A percentile compares a stretch with the other conserved stretches of the same genome.
Conservation (phyloP, 2,797 vertebrate species). For the Rhinichthys osculus region DNA sequence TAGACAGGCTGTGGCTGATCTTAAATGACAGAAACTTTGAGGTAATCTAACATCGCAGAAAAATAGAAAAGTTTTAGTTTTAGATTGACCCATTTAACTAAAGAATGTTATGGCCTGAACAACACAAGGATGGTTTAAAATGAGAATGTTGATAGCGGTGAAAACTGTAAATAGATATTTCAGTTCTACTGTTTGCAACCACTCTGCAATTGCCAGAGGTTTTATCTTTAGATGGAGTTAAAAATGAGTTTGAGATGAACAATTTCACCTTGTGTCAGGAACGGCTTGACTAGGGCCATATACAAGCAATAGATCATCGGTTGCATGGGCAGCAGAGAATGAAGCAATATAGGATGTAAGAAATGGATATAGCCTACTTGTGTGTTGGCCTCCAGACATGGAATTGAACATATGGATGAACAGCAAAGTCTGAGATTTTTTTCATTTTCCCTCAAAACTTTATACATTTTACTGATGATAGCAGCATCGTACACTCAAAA, state of each 20-base stretch:
- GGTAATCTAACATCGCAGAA: not conserved
- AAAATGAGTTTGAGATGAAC: slow-evolving; percentile 38
- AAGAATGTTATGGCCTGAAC: not conserved
- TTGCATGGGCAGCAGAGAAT: slow-evolving; percentile 32
- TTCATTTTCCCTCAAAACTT: not conserved
- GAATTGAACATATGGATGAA: slow-evolving; percentile 20
- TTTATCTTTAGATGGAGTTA: slow-evolving; percentile 30
- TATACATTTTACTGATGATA: not conserved
- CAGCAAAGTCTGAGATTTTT: not conserved
- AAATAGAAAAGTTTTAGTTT: not conserved
- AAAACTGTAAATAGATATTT: slow-evolving; percentile 5
- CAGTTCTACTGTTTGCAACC: not conserved
- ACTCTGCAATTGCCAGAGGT: slow-evolving; percentile 25
- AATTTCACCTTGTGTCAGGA: slow-evolving; percentile 44
- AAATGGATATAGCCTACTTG: slow-evolving; percentile 22
- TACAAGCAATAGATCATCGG: slow-evolving; percentile 51
- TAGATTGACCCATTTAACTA: slow-evolving; percentile 10
- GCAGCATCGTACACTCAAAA: not conserved
- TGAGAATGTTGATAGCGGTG: slow-evolving; percentile 1
- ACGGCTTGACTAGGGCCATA: slow-evolving; percentile 10
- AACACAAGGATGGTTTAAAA: not conserved
- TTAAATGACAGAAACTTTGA: slow-evolving; percentile 6
- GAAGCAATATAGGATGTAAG: slow-evolving; percentile 40
- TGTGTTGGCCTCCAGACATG: slow-evolving; percentile 12
- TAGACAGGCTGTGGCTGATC: slow-evolving; percentile 4